Evolutionary conservation across 2,113 vertebrate genomes (phyloP).

Genomic region (Urocitellus parryii): DNA sequence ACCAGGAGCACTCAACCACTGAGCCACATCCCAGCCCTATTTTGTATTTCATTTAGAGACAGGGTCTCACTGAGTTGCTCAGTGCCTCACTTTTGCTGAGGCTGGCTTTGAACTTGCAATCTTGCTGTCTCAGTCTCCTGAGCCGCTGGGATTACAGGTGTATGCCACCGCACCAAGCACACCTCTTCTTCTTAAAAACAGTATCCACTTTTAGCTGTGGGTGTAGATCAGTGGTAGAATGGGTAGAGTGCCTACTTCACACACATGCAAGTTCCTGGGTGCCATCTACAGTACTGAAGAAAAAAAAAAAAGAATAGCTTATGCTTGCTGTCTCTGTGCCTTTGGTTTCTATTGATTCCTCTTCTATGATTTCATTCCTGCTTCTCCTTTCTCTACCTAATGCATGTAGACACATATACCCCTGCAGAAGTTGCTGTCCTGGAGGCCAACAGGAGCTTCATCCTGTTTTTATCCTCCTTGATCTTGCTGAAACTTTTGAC

Average conservation of each 20-base stretch:
- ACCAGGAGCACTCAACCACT: too few species aligned
- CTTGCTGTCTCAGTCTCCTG: too few species aligned
- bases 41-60: too few species aligned
- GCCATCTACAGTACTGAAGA: not conserved
- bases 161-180: too few species aligned
- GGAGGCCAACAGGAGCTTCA: not conserved
- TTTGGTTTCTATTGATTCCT: not conserved
- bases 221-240: not conserved
- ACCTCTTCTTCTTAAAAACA: not conserved
- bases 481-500: not conserved
- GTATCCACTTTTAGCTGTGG: not conserved
- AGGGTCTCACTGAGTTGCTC: too few species aligned
- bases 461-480: not conserved
- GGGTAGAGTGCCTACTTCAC: not conserved
- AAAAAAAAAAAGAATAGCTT: not conserved
- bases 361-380: not conserved
- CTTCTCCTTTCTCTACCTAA: too few species aligned
- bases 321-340: not conserved
- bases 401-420: not conserved
- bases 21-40: too few species aligned
- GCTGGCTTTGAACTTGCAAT: too few species aligned
- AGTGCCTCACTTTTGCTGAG: too few species aligned
- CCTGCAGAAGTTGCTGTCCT: not conserved
- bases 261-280: not conserved
- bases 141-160: too few species aligned